Percentiles rank a stretch among this genome's conserved stretches.
Conservation (phyloP, 2,797 vertebrate species). For the Danio aesculapii region DNA sequence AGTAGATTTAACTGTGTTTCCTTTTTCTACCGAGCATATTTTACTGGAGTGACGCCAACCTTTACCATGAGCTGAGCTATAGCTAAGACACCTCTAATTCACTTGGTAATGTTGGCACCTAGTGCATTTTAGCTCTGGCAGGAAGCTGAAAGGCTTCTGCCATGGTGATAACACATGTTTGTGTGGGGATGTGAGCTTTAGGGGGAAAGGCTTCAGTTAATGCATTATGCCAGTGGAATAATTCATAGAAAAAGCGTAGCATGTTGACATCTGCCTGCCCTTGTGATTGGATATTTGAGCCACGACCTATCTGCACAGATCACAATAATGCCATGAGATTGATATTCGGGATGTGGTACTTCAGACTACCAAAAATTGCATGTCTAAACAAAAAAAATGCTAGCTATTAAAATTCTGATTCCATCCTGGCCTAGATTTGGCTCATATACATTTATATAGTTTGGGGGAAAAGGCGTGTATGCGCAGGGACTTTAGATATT, state of each 20-base stretch:
- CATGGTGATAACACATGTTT: conserved; percentile 15
- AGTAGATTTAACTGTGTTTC: conserved; percentile 46
- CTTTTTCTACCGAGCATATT: conserved; percentile 28
- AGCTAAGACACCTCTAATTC: conserved; percentile 25
- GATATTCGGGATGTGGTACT: conserved; percentile 68
- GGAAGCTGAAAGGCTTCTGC: conserved; percentile 55
- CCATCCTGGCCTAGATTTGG: conserved; percentile 74
- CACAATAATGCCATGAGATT: conserved; percentile 67
- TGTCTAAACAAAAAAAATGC: conserved; percentile 70
- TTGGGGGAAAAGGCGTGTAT: conserved; percentile 62
- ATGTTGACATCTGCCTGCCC: conserved; percentile 64
- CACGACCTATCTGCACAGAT: conserved; percentile 30
- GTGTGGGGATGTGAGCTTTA: conserved; percentile 35
- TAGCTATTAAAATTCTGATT: conserved; percentile 78
- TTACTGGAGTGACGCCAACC: conserved; percentile 29
- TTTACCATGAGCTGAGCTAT: conserved; percentile 10
- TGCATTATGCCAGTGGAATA: conserved; percentile 65
- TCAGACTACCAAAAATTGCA: conserved; percentile 70
- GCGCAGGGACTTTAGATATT: conserved; percentile 75
- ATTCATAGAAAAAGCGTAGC: conserved; percentile 63
- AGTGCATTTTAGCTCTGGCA: conserved; percentile 34
- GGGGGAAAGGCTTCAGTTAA: conserved; percentile 6
- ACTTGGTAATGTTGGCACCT: conserved; percentile 16
- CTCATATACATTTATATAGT: conserved; percentile 87
- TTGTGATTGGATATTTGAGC: conserved; percentile 56